Percentiles rank a stretch among this genome's conserved stretches.
phyloP scores from a whole-genome alignment of 2,797 vertebrate genomes.

The Petrocephalus sullivani region DNA sequence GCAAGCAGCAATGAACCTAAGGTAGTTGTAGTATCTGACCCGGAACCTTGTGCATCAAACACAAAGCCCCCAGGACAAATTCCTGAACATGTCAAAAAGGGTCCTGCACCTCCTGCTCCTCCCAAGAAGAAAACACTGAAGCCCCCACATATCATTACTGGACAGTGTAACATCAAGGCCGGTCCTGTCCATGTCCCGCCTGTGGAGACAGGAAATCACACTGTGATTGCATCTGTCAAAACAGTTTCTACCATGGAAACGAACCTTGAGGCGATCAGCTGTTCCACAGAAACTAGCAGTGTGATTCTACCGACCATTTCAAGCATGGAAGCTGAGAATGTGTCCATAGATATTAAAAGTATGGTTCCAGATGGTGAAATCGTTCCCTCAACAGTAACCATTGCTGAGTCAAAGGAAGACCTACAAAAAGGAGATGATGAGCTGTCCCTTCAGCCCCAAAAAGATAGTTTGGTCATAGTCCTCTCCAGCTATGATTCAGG shows the following conservation, averaged over 20 bases:
- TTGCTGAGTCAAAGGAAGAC: background rate
- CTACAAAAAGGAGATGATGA: background rate
- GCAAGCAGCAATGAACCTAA: background rate
- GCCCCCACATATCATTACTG: background rate
- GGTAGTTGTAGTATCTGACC: background rate
- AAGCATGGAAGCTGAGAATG: background rate
- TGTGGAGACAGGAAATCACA: background rate
- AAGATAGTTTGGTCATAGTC: background rate
- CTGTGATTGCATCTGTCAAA: background rate
- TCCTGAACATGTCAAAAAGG: constrained; percentile 33
- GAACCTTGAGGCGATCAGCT: background rate
- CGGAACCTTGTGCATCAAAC: constrained; percentile 1
- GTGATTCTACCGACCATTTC: background rate
- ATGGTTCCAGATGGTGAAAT: background rate
- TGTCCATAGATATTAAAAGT: background rate
- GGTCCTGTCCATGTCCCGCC: background rate
- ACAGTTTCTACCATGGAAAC: background rate
- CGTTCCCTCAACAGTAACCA: background rate
- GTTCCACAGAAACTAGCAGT: background rate
- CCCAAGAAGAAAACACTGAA: constrained; percentile 44
- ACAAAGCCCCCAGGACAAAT: constrained; percentile 30
- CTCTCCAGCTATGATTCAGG: constrained; percentile 16
- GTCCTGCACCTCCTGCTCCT: constrained; percentile 28
- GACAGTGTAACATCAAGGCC: background rate
- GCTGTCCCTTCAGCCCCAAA: background rate